Base-by-base conservation (phyloP, 1,140 invertebrate genomes). In the Limonius californicus region DNA sequence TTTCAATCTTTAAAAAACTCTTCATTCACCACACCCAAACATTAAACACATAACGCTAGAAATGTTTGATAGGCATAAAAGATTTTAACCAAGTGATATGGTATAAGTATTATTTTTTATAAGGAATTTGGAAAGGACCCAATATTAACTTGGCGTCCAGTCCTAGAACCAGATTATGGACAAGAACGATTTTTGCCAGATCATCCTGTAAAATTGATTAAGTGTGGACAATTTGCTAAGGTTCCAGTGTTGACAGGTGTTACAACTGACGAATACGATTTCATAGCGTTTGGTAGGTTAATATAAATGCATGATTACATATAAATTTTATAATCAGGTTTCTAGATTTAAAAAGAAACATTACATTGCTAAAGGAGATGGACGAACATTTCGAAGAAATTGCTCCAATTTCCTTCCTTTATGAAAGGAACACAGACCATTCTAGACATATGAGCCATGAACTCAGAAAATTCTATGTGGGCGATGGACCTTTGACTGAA, bases 81-180 rank as follows among this genome's bases (percentile, higher is more conserved):
- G n/a, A n/a, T n/a, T n/a, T n/a, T n/a, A n/a, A n/a, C n/a, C n/a
- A n/a, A n/a, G n/a, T n/a, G n/a, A n/a, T n/a, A n/a, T n/a, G n/a
- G 11, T 32, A 6, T 6, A 32, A 6, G 11, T 32, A 32, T 6
- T 11, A 32, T 32, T 32, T n/a, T 11, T 32, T 6, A 14, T 1
- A 53, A 85, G 84, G 79, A 83, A 68, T 82, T 83, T 69, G 71
- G 79, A 14, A 72, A 66, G 11, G 80, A 88, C 73, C 86, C 87
- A 1, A 63, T 85, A 12, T 69, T 85, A 0, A 55, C 85, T 0
- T 90, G 87, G 85, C 70, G 73, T 15, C 86, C 88, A 0, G 84
- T 89, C 0, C 78, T 90, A 3, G 89, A 91, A 73, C 81, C 81
- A 0, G 83, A 87, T 70, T 82, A 85, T 64, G 87, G 85, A 0